These are phyloP conservation scores for Bedellia somnulentella DNA, from an alignment of 2,888 invertebrate species.

Conservation along the genomic window DNA sequence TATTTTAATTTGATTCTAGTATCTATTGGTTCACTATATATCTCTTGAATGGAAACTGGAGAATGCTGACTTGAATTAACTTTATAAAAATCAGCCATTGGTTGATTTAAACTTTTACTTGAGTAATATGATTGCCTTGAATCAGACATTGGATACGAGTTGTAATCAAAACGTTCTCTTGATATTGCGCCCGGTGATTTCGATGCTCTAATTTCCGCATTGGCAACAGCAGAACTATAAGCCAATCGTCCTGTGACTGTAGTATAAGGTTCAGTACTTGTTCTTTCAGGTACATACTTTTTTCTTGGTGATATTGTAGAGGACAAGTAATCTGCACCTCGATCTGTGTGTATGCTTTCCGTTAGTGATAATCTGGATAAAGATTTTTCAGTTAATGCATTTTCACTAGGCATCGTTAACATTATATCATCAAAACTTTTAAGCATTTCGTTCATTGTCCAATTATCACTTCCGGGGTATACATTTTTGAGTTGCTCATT, in stretches of 20 bases:
- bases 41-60: constrained; percentile 65
- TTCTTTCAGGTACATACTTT: constrained; percentile 57
- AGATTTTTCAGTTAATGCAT: constrained; percentile 54
- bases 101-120: constrained; percentile 32
- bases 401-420: constrained; percentile 51
- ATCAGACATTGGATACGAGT: constrained; percentile 49
- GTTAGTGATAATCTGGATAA: constrained; percentile 65
- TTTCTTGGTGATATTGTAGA: constrained; percentile 62
- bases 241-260: constrained; percentile 67
- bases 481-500: constrained; percentile 71
- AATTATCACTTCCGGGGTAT: constrained; percentile 66
- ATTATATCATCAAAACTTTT: constrained; percentile 64
- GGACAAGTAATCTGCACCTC: constrained; percentile 64
- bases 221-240: constrained; percentile 68
- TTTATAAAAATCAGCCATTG: constrained; percentile 54
- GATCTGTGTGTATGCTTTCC: constrained; percentile 65
- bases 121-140: constrained; percentile 35
- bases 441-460: constrained; percentile 70
- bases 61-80: constrained; percentile 59
- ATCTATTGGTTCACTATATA: constrained; percentile 60
- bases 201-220: constrained; percentile 61
- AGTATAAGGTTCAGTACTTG: constrained; percentile 64
- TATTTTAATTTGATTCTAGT: constrained; percentile 47
- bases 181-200: constrained; percentile 54
- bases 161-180: constrained; percentile 61